Percentiles rank a stretch among this genome's conserved stretches.
These are phyloP conservation scores for Cynoglossus semilaevis DNA, from an alignment of 2,113 vertebrate species.

Conservation along the genomic window DNA sequence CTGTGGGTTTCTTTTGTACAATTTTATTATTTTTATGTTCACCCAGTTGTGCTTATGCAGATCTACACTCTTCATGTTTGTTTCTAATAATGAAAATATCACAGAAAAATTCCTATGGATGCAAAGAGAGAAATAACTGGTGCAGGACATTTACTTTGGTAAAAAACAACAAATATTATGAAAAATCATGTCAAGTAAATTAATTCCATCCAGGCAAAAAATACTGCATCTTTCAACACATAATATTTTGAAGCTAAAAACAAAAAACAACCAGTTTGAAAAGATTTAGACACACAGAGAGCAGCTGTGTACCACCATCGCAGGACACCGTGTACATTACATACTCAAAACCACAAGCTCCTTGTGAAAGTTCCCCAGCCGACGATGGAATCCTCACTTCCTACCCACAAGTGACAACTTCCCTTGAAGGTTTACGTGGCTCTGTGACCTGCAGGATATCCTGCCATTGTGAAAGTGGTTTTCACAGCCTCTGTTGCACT, in stretches of 20 bases:
- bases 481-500: constrained; percentile 57
- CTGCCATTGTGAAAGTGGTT: constrained; percentile 75
- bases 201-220: too few species aligned
- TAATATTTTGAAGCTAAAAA: too few species aligned
- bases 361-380: constrained; percentile 35
- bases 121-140: too few species aligned
- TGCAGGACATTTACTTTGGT: too few species aligned
- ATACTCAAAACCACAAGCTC: constrained; percentile 37
- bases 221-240: too few species aligned
- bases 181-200: too few species aligned
- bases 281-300: too few species aligned
- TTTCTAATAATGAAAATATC: too few species aligned
- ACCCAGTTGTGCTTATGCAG: not conserved
- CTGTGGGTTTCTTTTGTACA: not conserved
- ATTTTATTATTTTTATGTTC: not conserved
- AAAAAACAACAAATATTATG: too few species aligned
- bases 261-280: not conserved
- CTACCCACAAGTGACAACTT: constrained; percentile 73
- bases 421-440: constrained; percentile 65
- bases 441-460: constrained; percentile 75
- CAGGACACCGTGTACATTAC: not conserved
- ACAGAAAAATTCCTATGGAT: too few species aligned
- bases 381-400: constrained; percentile 70
- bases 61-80: not conserved
- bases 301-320: constrained; percentile 28